Percentiles rank a stretch among this genome's conserved stretches.
phyloP scores from a whole-genome alignment of 2,113 vertebrate genomes.

The Progne subis region DNA sequence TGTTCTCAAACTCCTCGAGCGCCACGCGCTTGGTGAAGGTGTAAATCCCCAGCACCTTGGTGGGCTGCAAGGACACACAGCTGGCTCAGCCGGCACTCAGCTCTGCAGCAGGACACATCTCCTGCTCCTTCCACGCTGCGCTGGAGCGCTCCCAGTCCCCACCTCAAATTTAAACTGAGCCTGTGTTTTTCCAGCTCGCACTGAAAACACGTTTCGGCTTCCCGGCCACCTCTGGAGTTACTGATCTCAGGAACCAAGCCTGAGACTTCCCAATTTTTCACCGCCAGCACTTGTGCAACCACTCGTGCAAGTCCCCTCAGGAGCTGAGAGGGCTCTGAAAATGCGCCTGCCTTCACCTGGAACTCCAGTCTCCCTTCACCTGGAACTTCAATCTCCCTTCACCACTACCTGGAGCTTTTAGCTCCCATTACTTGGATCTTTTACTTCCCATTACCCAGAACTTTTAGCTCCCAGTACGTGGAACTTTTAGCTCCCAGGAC shows the following conservation, averaged over 20 bases:
- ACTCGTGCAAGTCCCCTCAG: not conserved
- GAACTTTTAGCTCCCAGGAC: too few species aligned
- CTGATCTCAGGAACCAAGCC: not conserved
- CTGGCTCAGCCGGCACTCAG: not conserved
- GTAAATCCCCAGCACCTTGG: constrained; percentile 96
- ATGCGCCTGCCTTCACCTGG: not conserved
- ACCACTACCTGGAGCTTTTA: rapidly evolving
- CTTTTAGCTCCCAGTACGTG: too few species aligned
- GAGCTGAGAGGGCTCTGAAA: not conserved
- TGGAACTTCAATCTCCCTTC: too few species aligned
- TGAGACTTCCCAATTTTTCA: not conserved
- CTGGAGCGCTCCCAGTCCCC: not conserved
- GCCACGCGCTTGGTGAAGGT: constrained; percentile 97
- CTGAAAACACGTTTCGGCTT: not conserved
- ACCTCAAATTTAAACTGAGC: not conserved
- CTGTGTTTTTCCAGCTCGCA: not conserved
- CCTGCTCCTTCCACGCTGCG: not conserved
- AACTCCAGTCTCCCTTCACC: not conserved
- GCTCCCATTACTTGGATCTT: not conserved
- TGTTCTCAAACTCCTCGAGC: constrained; percentile 95
- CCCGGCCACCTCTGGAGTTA: not conserved
- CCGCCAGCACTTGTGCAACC: not conserved
- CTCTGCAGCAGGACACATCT: not conserved
- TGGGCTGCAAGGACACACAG: constrained; percentile 78
- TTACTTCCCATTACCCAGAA: not conserved